Evolutionary conservation across 2,888 invertebrate genomes (phyloP).

Genomic region (Neelides folsomi): DNA sequence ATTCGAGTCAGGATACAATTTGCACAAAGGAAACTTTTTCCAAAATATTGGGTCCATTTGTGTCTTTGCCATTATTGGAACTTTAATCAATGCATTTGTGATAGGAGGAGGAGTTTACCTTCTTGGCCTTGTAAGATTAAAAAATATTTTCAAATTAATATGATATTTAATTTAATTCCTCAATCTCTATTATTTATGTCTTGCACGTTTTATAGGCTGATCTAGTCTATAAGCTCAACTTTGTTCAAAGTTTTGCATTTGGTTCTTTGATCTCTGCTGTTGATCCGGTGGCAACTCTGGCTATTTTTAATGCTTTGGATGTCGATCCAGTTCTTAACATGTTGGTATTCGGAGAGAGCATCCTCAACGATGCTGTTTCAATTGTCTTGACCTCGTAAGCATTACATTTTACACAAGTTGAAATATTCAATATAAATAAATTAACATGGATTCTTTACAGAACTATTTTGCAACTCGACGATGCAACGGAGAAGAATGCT

Average conservation of each 20-base stretch:
- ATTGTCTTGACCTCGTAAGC: constrained; percentile 81
- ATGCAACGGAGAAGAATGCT: constrained; percentile 47
- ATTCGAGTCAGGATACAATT: constrained; percentile 96
- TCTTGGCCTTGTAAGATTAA: constrained; percentile 57
- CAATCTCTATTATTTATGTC: too few species aligned
- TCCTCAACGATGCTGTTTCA: constrained; percentile 94
- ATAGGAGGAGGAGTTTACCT: constrained; percentile 94
- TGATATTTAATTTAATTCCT: background rate
- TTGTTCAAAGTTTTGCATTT: constrained; percentile 97
- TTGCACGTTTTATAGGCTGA: constrained; percentile 39
- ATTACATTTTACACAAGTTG: background rate
- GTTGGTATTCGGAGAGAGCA: constrained; percentile 95
- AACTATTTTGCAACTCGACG: background rate
- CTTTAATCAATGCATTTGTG: constrained; percentile 89
- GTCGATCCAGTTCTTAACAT: constrained; percentile 96
- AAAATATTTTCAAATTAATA: constrained; percentile 2
- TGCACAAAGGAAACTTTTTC: constrained; percentile 69
- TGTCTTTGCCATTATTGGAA: constrained; percentile 94
- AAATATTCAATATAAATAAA: background rate
- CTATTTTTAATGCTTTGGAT: constrained; percentile 94
- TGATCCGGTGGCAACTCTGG: constrained; percentile 96
- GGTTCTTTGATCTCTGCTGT: constrained; percentile 96
- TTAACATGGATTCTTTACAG: constrained; percentile 2
- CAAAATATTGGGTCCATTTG: constrained; percentile 98
- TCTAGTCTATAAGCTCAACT: constrained; percentile 72